Percentiles rank a stretch among this genome's conserved stretches.
phyloP scores from a whole-genome alignment of 2,888 invertebrate species.

The Bruchidius siliquastri region DNA sequence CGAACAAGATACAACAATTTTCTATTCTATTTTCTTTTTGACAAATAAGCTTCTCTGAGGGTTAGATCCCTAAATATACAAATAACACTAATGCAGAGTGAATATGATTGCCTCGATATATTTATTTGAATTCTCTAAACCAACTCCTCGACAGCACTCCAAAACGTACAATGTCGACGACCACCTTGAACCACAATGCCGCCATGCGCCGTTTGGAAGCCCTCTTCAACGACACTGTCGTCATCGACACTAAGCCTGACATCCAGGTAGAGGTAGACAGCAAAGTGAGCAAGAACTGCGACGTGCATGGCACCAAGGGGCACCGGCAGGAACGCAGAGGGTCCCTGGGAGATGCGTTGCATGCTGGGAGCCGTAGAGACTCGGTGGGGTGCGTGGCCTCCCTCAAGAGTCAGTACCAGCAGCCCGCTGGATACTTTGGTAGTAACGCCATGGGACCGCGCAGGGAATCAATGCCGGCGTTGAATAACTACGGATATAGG shows the following conservation, averaged over 20 bases:
- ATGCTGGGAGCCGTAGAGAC: conserved; percentile 53
- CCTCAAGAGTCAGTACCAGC: conserved; percentile 33
- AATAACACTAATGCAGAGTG: no score
- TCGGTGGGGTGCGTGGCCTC: conserved; percentile 49
- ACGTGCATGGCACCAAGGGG: conserved; percentile 59
- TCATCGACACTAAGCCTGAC: conserved; percentile 47
- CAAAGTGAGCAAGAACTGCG: conserved; percentile 62
- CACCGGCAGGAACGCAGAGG: conserved; percentile 50
- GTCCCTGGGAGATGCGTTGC: conserved; percentile 53
- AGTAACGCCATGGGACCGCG: conserved; percentile 43
- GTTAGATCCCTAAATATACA: no score
- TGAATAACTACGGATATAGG: conserved; percentile 40
- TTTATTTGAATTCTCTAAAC: no score
- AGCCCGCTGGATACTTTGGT: conserved; percentile 36
- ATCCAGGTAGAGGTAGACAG: conserved; percentile 50
- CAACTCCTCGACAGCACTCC: no score
- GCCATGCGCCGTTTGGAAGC: conserved; percentile 70
- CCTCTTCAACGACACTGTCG: conserved; percentile 62
- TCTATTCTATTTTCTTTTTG: no score
- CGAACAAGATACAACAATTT: no score
- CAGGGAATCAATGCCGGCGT: conserved; percentile 48
- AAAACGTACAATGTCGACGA: conserved; percentile 31
- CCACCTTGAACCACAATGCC: conserved; percentile 58
- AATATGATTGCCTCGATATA: no score
- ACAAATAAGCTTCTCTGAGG: no score